These are phyloP conservation scores for Sylvia atricapilla DNA, from an alignment of 2,113 vertebrate species.

Conservation along the genomic window DNA sequence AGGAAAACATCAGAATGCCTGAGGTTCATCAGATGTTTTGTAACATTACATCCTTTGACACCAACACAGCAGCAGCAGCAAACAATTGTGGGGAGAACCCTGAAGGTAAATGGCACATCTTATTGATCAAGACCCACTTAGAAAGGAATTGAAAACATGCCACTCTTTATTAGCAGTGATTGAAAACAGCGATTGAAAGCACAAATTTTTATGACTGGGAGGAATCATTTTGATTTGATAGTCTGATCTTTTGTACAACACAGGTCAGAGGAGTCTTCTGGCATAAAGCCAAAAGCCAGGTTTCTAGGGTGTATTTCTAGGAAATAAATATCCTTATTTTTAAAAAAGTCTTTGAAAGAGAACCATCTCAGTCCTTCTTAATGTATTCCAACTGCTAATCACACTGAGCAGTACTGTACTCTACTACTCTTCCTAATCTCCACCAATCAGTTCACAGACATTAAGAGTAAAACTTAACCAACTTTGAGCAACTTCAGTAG, in stretches of 20 bases:
- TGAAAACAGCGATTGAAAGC: slow-evolving; percentile 2
- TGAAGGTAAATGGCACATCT: slow-evolving; percentile 42
- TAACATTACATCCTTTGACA: not conserved
- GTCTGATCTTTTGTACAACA: not conserved
- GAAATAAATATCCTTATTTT: not conserved
- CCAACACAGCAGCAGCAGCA: not conserved
- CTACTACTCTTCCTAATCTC: not conserved
- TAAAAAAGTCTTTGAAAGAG: not conserved
- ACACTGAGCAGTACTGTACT: not conserved
- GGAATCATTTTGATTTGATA: not conserved
- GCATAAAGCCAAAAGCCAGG: not conserved
- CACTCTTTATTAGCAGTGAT: not conserved
- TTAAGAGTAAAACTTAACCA: not conserved
- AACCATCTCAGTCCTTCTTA: not conserved
- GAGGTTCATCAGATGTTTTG: not conserved
- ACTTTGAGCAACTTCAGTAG: not conserved
- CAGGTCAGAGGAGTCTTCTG: not conserved
- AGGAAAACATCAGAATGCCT: not conserved
- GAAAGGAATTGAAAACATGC: slow-evolving; percentile 25
- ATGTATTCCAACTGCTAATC: not conserved
- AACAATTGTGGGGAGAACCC: not conserved
- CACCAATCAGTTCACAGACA: not conserved
- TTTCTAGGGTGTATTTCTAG: not conserved
- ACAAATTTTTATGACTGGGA: not conserved
- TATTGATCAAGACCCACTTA: slow-evolving; percentile 29